Evolutionary conservation across 2,888 invertebrate species (phyloP), one percentile per base, ranked within the genome.

Genomic region (Pterobdella sp.): DNA sequence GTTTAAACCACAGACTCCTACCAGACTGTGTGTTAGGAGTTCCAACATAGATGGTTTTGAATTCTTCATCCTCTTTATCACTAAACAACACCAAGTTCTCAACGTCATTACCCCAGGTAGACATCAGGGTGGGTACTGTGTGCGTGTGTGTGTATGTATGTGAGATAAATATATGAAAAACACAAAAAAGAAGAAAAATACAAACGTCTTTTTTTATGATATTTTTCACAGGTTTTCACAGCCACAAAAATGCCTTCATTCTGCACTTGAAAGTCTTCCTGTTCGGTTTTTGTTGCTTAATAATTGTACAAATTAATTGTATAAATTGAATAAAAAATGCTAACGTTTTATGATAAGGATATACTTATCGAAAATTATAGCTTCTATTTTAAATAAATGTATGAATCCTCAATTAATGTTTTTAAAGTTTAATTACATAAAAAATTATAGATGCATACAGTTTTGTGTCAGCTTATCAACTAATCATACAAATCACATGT

Each of bases 221-320:
- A 93, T 80, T 91, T 90, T 76, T 87, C 86, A 86, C 91, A 94
- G 0, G 95, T 95, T 87, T 95, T 95, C 76, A 95, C 90, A 74
- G 92, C 94, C 85, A 94, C 90, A 84, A 88, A 90, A 76, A 92
- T 85, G 36, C 89, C 87, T 70, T 88, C 86, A 78, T 87, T 85
- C 42, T 86, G 81, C 77, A 89, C 84, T 72, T 87, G 83, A 80
- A 86, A 84, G 79, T 86, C 87, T 90, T 90, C 80, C 66, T 35
- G n/a, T 22, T 7, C 14, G 31, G 64, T 64, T 29, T 7, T n/a
- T 4, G 29, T 14, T n/a, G n/a, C n/a, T n/a, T n/a, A n/a, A n/a
- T n/a, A n/a, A n/a, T n/a, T n/a, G n/a, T n/a, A n/a, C n/a, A n/a
- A n/a, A n/a, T n/a, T n/a, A n/a, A n/a, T n/a, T n/a, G n/a, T n/a